Evolutionary conservation across 1,140 invertebrate species (phyloP), one percentile per base, ranked within the genome.

Genomic region (Aphelinus certus): DNA sequence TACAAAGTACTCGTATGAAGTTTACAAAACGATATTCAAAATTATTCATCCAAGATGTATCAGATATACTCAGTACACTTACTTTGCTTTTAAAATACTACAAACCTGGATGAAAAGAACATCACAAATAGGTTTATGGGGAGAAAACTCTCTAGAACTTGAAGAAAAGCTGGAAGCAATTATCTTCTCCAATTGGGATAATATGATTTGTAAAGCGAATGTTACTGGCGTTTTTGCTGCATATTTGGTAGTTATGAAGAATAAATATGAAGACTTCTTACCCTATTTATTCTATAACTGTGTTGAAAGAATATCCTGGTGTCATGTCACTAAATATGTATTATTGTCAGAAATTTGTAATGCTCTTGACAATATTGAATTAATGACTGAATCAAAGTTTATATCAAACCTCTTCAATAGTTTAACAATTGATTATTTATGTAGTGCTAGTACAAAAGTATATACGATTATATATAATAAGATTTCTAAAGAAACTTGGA

Each of bases 61-160:
- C 4, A 74, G 51, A 10, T 87, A 87, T 53, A 84, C 84, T 4
- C 76, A 74, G 73, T 77, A 85, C 51, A 81, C 83, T 46, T 85
- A 85, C 66, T 81, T 85, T 7, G 80, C 85, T 42, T 82, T 85
- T 57, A 85, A 84, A 71, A 72, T 85, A 68, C 66, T 87, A 7
- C 64, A 82, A 10, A 73, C 66, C 2, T 87, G 85, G 84, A 76
- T 87, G 10, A 56, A 79, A n/a, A 77, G 53, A 58, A 82, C 78
- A 0, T 70, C 47, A 26, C 68, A 81, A 66, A 80, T 55, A 47
- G 7, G 71, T 66, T 83, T 84, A 60, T 86, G 84, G 85, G 7
- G 49, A 10, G 58, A 65, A 3, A 73, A 75, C 60, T 47, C 72
- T 61, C 10, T 43, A 3, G 58, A 69, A 45, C 7, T 83, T 7